phyloP scores from a whole-genome alignment of 2,113 vertebrate genomes.

The Atractosteus spatula region DNA sequence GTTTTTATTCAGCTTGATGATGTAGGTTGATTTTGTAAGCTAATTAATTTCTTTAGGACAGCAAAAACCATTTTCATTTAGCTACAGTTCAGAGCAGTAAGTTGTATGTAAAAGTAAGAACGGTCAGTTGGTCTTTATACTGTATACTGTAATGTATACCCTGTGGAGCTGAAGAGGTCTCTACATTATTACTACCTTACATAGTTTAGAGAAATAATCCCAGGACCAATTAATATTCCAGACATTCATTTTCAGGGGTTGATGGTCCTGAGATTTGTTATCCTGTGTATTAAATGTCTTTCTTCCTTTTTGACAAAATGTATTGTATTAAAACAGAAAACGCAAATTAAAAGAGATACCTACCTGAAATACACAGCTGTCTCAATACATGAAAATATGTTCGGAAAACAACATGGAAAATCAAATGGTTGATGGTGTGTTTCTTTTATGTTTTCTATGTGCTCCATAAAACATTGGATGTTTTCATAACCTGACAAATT shows the following conservation, averaged over 20 bases:
- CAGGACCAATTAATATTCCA: not conserved
- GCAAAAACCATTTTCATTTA: conserved; percentile 2
- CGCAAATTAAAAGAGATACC: no score
- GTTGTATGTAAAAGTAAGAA: not conserved
- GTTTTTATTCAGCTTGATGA: not conserved
- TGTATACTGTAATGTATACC: not conserved
- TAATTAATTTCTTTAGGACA: conserved; percentile 11
- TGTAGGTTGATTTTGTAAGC: conserved; percentile 1
- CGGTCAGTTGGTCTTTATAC: not conserved
- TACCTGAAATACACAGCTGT: no score
- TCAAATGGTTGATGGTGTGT: no score
- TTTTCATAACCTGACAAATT: not conserved
- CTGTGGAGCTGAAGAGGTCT: not conserved
- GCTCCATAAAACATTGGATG: not conserved
- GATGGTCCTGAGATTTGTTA: not conserved
- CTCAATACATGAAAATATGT: no score
- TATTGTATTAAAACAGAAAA: no score
- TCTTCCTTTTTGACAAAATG: no score
- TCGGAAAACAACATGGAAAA: no score
- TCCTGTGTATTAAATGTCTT: no score
- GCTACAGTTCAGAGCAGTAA: not conserved
- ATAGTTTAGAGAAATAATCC: not conserved
- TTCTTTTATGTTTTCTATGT: no score
- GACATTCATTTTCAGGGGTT: not conserved
- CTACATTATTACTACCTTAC: not conserved